Base-by-base conservation (phyloP, 2,888 invertebrate species). In the Serrognathus titanus region DNA sequence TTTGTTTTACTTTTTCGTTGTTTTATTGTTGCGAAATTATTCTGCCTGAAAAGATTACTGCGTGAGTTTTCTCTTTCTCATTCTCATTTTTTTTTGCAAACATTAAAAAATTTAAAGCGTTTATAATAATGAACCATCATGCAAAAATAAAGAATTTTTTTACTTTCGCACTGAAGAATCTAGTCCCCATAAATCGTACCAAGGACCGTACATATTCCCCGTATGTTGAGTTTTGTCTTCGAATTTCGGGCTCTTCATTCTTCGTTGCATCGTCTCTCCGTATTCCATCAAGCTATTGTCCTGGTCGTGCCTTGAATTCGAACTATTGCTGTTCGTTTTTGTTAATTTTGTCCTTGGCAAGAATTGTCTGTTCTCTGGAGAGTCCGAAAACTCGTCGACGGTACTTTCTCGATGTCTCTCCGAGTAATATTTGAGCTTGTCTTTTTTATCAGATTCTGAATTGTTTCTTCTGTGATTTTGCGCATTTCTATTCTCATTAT, bases 11-110 rank as follows among this genome's bases (percentile, higher is more conserved):
- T 88, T 82, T 91, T 92, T 77, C 92, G 85, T 76, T 92, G 85
- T 82, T 92, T 92, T 76, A 93, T 91, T 61, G 92, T 92, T 59
- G 92, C 92, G 76, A 92, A 93, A 78, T 90, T 88, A 78, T 90
- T 92, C 72, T 87, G 86, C 83, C 92, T 92, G 87, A 63, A 79
- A 80, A 77, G 65, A 66, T 70, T 74, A 75, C 49, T 39, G 38
- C 8, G 35, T 49, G 24, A 31, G 4, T 31, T 31, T 20, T 20
- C 20, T 20, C 20, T 20, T 4, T 20, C 2, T 3, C 20, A 20
- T 4, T 20, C 3, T 20, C 20, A n/a, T n/a, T 20, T 20, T 20
- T 20, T 31, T 1, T 7, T 31, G 24, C 24, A 31, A 31, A 31
- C 24, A 40, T 40, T n/a, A n/a, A n/a, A n/a, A n/a, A n/a, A n/a